phyloP scores from a whole-genome alignment of 1,140 invertebrate genomes.

The Drosophila willistoni region DNA sequence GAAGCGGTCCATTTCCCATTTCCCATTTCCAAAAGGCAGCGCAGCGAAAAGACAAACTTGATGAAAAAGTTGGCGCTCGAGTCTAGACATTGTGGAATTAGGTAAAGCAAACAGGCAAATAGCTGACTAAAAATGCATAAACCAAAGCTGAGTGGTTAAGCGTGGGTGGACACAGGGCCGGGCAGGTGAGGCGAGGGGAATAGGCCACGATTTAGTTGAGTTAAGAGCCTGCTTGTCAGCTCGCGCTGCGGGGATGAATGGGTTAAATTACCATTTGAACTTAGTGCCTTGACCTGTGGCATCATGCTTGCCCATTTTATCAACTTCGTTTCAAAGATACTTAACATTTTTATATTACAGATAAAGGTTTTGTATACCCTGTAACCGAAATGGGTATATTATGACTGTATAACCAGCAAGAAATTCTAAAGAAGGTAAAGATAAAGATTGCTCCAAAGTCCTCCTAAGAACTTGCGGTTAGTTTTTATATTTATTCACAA shows the following conservation, averaged over 20 bases:
- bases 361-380: background rate
- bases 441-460: no score
- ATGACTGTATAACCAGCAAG: no score
- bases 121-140: constrained; percentile 65
- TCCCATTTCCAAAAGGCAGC: constrained; percentile 21
- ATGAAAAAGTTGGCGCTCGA: constrained; percentile 43
- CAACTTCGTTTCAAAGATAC: constrained; percentile 6
- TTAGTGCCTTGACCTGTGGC: constrained; percentile 67
- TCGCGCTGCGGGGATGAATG: background rate
- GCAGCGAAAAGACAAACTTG: constrained; percentile 68
- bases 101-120: constrained; percentile 53
- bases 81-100: constrained; percentile 72
- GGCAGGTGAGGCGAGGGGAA: background rate
- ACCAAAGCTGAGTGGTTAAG: constrained; percentile 2
- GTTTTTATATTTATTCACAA: no score
- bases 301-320: constrained; percentile 16
- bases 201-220: constrained; percentile 5
- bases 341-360: background rate
- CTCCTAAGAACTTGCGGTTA: no score
- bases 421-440: no score
- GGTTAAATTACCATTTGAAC: constrained; percentile 11
- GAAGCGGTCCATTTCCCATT: background rate
- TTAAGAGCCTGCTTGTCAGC: constrained; percentile 10
- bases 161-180: background rate
- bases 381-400: background rate